phyloP scores from a whole-genome alignment of 2,888 invertebrate genomes.

The Mythimna pallens region DNA sequence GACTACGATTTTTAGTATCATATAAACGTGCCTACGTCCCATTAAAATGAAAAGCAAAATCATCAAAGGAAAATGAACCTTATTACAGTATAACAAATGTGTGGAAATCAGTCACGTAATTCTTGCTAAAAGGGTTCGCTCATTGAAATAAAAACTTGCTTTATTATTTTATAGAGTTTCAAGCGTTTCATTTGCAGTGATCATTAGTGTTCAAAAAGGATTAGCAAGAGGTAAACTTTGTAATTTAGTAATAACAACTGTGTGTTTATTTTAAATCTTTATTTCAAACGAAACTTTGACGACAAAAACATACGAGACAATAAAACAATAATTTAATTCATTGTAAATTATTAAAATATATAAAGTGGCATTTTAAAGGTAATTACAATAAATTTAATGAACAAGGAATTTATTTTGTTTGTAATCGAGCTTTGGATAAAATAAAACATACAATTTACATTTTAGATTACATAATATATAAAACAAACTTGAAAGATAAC shows the following conservation, averaged over 20 bases:
- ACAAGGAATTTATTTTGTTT: background rate
- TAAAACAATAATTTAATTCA: background rate
- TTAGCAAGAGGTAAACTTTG: conserved; percentile 13
- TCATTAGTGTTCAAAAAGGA: conserved; percentile 29
- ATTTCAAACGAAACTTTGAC: background rate
- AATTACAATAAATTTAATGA: conserved; percentile 19
- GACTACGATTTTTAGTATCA: background rate
- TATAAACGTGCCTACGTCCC: background rate
- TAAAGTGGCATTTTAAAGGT: background rate
- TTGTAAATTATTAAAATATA: background rate
- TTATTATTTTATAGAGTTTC: conserved; percentile 13
- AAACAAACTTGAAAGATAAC: conserved; percentile 27
- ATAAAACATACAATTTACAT: conserved; percentile 12
- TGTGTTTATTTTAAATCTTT: background rate
- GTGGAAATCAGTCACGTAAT: background rate
- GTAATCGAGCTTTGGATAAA: conserved; percentile 8
- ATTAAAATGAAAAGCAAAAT: conserved; percentile 1
- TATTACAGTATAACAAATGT: background rate
- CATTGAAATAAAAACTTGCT: conserved; percentile 19
- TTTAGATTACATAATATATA: conserved; percentile 9
- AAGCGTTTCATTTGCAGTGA: conserved; percentile 13
- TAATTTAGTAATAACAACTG: conserved; percentile 13
- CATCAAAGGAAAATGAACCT: conserved; percentile 20
- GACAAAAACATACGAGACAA: conserved; percentile 10
- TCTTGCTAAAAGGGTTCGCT: conserved; percentile 2